A percentile compares a stretch with the other conserved stretches of the same genome.
These are phyloP conservation scores for Strix aluco DNA, from an alignment of 2,113 vertebrate genomes.

Conservation along the genomic window DNA sequence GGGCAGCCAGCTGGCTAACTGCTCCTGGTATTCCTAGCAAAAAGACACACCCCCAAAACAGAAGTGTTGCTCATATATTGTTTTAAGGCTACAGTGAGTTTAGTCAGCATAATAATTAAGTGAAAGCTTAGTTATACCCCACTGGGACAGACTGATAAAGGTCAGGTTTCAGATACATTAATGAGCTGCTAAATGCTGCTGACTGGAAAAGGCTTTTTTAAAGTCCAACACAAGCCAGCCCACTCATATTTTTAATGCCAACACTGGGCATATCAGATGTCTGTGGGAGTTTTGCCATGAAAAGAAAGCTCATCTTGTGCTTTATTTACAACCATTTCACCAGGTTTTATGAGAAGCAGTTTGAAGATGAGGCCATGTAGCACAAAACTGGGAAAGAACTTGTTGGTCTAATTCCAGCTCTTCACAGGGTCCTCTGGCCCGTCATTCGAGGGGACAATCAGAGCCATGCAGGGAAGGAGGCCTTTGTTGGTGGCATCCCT, in stretches of 20 bases:
- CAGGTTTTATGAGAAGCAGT: neutral
- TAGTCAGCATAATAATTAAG: neutral
- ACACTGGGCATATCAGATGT: neutral
- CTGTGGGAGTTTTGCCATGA: neutral
- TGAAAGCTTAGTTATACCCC: neutral
- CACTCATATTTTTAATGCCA: neutral
- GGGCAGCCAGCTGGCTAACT: neutral
- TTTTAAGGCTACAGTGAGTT: neutral
- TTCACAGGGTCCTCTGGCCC: neutral
- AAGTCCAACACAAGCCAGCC: neutral
- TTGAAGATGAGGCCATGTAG: neutral
- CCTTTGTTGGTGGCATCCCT: fast-evolving
- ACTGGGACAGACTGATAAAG: neutral
- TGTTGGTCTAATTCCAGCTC: neutral
- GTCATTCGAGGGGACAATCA: neutral
- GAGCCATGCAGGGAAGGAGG: neutral
- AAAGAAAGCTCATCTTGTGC: neutral
- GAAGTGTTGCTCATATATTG: neutral
- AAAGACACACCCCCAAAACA: neutral
- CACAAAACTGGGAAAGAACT: neutral
- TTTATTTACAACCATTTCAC: constrained; percentile 10
- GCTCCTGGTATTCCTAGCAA: neutral
- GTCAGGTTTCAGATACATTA: constrained; percentile 25
- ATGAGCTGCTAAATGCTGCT: constrained; percentile 39
- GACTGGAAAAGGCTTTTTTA: neutral